Percentiles rank a stretch among this genome's conserved stretches.
Conservation (phyloP, 2,113 vertebrate species). For the Trogon melanurus region DNA sequence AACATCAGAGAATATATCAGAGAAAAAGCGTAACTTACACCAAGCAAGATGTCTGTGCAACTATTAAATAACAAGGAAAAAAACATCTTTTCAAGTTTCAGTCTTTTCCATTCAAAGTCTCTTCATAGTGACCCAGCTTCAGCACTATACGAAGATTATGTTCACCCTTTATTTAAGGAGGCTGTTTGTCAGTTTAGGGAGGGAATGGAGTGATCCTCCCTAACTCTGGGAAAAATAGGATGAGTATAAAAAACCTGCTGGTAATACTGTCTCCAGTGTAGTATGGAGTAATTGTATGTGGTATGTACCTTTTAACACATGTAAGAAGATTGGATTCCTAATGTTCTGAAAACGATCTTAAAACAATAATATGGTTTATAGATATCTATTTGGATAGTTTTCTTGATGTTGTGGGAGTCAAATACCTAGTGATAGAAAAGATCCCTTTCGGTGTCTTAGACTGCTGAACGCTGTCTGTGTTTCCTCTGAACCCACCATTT, state of each 20-base stretch:
- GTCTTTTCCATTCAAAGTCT: neutral
- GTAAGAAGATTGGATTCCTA: neutral
- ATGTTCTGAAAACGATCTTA: neutral
- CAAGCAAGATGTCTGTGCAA: neutral
- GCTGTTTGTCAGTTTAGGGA: neutral
- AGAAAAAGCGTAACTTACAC: neutral
- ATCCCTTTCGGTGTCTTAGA: neutral
- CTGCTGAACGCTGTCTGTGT: fast-evolving
- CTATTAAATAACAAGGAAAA: neutral
- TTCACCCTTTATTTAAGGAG: neutral
- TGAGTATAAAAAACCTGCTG: neutral
- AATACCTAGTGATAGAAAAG: neutral
- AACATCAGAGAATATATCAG: neutral
- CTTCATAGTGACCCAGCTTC: neutral
- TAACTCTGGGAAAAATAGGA: neutral
- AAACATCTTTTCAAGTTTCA: too few species aligned
- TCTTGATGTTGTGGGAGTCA: neutral
- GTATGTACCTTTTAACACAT: neutral
- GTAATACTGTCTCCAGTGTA: neutral
- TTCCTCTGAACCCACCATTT: neutral
- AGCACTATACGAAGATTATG: neutral
- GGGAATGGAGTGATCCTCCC: neutral
- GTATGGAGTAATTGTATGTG: neutral
- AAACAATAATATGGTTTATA: neutral
- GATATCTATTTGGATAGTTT: neutral